Evolutionary conservation across 2,888 invertebrate genomes (phyloP).

Genomic region (Leucania comma): DNA sequence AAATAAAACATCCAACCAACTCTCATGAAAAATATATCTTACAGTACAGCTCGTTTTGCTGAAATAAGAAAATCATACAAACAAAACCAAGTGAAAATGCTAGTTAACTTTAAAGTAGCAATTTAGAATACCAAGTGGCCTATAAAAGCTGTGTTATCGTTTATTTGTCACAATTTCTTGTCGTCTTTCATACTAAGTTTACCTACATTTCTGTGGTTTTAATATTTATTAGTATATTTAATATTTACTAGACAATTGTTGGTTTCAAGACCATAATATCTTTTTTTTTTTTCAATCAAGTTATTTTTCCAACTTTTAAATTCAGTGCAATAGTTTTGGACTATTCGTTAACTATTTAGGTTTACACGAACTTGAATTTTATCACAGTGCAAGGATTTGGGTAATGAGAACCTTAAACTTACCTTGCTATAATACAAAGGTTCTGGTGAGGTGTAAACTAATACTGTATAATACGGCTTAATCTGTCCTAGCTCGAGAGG

Average conservation of each 20-base stretch:
- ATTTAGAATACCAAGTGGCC: conserved; percentile 22
- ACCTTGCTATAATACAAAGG: too few relatives aligned
- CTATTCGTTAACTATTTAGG: neutral
- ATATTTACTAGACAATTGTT: neutral
- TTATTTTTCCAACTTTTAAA: neutral
- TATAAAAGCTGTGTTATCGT: conserved; percentile 40
- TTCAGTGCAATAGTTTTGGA: neutral
- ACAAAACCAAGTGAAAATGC: conserved; percentile 11
- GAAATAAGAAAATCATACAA: neutral
- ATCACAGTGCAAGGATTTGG: neutral
- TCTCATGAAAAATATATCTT: too few relatives aligned
- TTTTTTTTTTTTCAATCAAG: neutral
- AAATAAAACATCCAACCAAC: too few relatives aligned
- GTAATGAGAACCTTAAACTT: neutral
- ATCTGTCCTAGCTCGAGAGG: too few relatives aligned
- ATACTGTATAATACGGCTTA: too few relatives aligned
- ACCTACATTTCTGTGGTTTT: neutral
- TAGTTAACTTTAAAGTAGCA: conserved; percentile 30
- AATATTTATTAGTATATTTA: neutral
- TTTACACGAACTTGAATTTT: neutral
- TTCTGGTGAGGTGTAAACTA: too few relatives aligned
- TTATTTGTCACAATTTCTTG: conserved; percentile 12
- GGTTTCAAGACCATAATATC: neutral
- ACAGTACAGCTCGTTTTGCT: too few relatives aligned
- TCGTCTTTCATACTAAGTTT: neutral